Percentiles rank a stretch among this genome's conserved stretches.
Evolutionary conservation across 2,797 vertebrate genomes (phyloP).

Genomic region (Enteromius mattozi): DNA sequence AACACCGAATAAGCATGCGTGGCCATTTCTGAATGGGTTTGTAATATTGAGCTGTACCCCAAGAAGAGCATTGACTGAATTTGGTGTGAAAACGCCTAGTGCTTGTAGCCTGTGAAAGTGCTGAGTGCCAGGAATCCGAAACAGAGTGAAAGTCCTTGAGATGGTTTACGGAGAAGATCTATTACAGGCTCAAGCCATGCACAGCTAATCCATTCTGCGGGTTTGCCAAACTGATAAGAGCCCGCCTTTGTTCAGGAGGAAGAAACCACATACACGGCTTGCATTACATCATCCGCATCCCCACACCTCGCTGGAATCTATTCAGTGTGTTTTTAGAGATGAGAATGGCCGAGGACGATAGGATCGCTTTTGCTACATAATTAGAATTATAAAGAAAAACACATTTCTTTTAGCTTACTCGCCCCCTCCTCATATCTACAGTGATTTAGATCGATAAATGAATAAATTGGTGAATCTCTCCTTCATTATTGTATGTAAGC

Average conservation of each 20-base stretch:
- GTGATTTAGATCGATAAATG: conserved; percentile 1
- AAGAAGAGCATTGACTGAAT: conserved; percentile 29
- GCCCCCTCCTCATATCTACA: background rate
- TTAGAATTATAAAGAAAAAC: conserved; percentile 27
- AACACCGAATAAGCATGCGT: conserved; percentile 24
- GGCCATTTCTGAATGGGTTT: conserved; percentile 34
- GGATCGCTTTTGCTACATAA: conserved; percentile 24
- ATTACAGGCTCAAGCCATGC: conserved; percentile 56
- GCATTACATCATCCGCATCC: conserved; percentile 45
- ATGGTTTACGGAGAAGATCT: conserved; percentile 51
- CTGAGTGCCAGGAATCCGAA: conserved; percentile 52
- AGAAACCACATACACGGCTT: conserved; percentile 46
- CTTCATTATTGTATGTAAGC: conserved; percentile 41
- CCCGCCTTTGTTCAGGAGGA: conserved; percentile 50
- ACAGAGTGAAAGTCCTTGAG: conserved; percentile 54
- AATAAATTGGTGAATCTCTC: conserved; percentile 18
- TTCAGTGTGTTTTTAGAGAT: conserved; percentile 31
- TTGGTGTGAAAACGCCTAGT: conserved; percentile 20
- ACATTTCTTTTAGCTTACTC: background rate
- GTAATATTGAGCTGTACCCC: conserved; percentile 12
- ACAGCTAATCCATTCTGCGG: conserved; percentile 54
- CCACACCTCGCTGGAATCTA: conserved; percentile 15
- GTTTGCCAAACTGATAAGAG: conserved; percentile 58
- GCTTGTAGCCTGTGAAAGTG: conserved; percentile 45
- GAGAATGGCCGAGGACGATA: conserved; percentile 1